Base-by-base conservation (phyloP, 2,888 invertebrate genomes). In the Litoditis marina region DNA sequence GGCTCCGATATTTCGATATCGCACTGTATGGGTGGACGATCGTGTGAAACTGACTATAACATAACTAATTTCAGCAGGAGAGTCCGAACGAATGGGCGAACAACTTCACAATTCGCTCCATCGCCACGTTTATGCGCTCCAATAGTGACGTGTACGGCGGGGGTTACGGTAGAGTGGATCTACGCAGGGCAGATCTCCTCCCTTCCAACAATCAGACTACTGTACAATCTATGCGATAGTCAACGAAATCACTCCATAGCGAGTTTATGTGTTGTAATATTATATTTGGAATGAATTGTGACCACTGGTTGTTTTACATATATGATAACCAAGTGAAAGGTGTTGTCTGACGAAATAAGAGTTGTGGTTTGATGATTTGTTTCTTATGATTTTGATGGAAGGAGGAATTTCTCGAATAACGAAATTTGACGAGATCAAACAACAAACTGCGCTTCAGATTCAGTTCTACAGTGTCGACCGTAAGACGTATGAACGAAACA, bases 61-160 rank as follows among this genome's bases (percentile, higher is more conserved):
- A n/a, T n/a, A n/a, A n/a, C n/a, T n/a, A 5, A 44, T 44, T 34
- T 22, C n/a, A 32, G 19, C 16, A 34, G 11, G 53, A 52, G 19
- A 51, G 56, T n/a, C 60, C 68, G 19, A 70, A 70, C 63, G 74
- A 74, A 44, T 65, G 66, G 57, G 57, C 73, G 52, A 73, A 72
- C 57, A 72, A 74, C 57, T 71, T 74, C 62, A 74, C 74, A 11
- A 71, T 74, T 51, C 73, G 71, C 27, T 74, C 74, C 1, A 69
- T 74, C 25, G 74, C 74, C n/a, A 73, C 74, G 13, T 74, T 74
- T 44, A 73, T 74, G 71, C 62, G 63, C 39, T 61, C 73, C 6
- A 60, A 68, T 39, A 68, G 66, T 19, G 74, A 74, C 56, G 74
- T 74, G 22, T 74, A 74, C 47, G 73, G 70, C 39, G 74, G 74